Evolutionary conservation across 2,113 vertebrate species (phyloP).

Genomic region (Muscicapa adusta): DNA sequence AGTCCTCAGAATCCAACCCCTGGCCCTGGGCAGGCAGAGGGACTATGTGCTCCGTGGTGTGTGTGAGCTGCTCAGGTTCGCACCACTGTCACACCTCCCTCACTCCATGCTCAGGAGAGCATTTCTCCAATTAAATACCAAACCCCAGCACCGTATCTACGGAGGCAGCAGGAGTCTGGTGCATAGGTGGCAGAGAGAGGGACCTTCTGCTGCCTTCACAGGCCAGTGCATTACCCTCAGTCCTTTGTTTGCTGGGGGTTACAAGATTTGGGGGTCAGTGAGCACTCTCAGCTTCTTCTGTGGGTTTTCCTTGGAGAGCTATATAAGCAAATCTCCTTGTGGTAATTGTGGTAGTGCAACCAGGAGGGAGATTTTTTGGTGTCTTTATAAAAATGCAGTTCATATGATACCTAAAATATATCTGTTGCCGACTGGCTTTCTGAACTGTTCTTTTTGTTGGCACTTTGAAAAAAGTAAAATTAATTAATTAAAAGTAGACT

Average conservation of each 20-base stretch:
- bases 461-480: background rate
- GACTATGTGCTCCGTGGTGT: accelerated
- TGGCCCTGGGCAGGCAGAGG: background rate
- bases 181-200: background rate
- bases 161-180: background rate
- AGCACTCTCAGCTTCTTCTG: background rate
- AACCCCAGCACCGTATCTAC: background rate
- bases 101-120: accelerated
- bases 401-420: background rate
- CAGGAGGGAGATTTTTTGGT: background rate
- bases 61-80: background rate
- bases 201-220: background rate
- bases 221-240: background rate
- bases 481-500: background rate
- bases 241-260: background rate
- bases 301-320: background rate
- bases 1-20: background rate
- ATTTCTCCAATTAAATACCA: background rate
- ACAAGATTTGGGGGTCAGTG: background rate
- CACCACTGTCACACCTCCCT: background rate
- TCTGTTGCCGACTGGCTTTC: background rate
- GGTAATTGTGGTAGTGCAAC: background rate
- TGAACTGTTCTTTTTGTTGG: background rate
- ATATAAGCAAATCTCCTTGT: background rate
- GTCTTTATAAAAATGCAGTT: background rate